These are phyloP conservation scores for Drosophila pandora DNA, from an alignment of 1,140 invertebrate genomes.

Conservation along the genomic window DNA sequence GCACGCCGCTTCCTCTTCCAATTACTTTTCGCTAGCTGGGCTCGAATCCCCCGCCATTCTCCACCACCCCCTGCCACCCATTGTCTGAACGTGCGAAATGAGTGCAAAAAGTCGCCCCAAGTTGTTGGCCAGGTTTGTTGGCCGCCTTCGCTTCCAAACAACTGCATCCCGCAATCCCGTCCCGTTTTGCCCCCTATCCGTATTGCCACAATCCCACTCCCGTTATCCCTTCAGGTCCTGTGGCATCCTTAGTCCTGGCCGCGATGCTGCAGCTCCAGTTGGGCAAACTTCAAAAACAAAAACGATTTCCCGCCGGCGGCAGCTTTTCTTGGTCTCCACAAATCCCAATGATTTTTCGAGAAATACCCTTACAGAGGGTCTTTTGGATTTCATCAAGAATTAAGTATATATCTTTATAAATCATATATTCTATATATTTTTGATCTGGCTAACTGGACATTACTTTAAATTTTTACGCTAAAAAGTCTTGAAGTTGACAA, in stretches of 20 bases:
- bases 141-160: conserved; percentile 24
- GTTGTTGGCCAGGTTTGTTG: conserved; percentile 51
- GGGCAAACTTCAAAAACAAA: conserved; percentile 71
- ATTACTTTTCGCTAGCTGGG: conserved; percentile 38
- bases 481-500: too few relatives aligned
- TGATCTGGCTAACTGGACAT: too few relatives aligned
- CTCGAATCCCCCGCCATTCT: background rate
- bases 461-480: too few relatives aligned
- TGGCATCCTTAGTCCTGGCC: conserved; percentile 5
- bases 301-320: conserved; percentile 69
- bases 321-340: conserved; percentile 2
- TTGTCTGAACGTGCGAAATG: conserved; percentile 72
- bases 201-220: background rate
- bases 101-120: conserved; percentile 76
- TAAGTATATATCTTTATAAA: background rate
- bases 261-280: conserved; percentile 25
- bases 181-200: too few relatives aligned
- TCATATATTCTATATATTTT: background rate
- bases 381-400: too few relatives aligned
- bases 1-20: conserved; percentile 18
- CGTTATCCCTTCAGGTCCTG: background rate
- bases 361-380: background rate
- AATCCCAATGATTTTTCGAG: background rate
- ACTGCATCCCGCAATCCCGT: conserved; percentile 5
- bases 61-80: background rate